Base-by-base conservation (phyloP, 1,140 invertebrate genomes). In the Glossosoma conforme region DNA sequence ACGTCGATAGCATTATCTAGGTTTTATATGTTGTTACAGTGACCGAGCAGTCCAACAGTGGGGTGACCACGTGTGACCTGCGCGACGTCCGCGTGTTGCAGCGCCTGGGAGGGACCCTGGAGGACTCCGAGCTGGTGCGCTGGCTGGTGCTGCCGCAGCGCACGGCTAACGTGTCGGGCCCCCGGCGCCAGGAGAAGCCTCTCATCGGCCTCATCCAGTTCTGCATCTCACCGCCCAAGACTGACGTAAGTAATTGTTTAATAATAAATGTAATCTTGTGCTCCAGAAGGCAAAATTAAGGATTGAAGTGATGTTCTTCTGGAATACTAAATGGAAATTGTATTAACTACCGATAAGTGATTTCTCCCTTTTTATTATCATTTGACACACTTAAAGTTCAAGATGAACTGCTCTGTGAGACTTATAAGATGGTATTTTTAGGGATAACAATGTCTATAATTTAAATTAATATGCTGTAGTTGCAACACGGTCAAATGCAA, bases 181-280 rank as follows among this genome's bases (percentile, higher is more conserved):
- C 95, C 1, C 91, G 86, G 58, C 84, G 86, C 62, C 79, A 99
- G 54, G 97, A 99, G 67, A 98, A 98, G 69, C 96, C 95, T 2
- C 98, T 97, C 74, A 97, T 99, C 77, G 97, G 93, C 55, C 81
- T 99, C 0, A 99, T 99, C 60, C 97, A 99, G 68, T 99, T 99
- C 68, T 99, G 97, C 69, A 95, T 99, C 69, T 99, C 97, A 32
- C 93, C 97, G 47, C 97, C 97, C 6, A 99, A 99, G 77, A 98
- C 97, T 52, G 96, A 99, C 78, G 91, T 94, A 76, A 82, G 79
- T 76, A n/a, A n/a, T n/a, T n/a, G n/a, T n/a, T n/a, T n/a, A n/a
- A n/a, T n/a, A n/a, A n/a, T n/a, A n/a, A n/a, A n/a, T n/a, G n/a
- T n/a, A n/a, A n/a, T n/a, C n/a, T n/a, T n/a, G n/a, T n/a, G n/a